Conservation (phyloP, 2,113 vertebrate genomes). For the Percina caprodes region DNA sequence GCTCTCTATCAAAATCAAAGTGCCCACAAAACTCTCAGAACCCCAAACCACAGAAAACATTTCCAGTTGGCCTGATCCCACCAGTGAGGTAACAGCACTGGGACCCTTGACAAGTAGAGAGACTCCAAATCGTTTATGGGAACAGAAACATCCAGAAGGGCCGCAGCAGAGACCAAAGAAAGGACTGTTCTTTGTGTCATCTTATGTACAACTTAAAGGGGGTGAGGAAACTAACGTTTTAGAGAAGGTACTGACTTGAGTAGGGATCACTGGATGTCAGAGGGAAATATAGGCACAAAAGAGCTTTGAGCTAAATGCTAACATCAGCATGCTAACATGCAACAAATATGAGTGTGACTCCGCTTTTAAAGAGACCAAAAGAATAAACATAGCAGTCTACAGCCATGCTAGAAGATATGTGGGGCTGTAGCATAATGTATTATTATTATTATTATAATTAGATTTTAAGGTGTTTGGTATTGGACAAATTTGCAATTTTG, state of each 20-base stretch:
- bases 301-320: background rate
- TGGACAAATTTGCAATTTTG: too few species aligned
- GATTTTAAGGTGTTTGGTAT: too few species aligned
- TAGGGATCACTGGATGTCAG: background rate
- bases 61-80: slow-evolving; percentile 82
- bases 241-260: background rate
- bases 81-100: slow-evolving; percentile 78
- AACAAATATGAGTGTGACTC: background rate
- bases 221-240: background rate
- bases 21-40: slow-evolving; percentile 74
- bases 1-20: slow-evolving; percentile 78
- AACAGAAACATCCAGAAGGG: slow-evolving; percentile 58
- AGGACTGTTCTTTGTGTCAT: slow-evolving; percentile 55
- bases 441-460: too few species aligned
- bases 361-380: too few species aligned
- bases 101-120: slow-evolving; percentile 71
- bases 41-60: slow-evolving; percentile 76
- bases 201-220: background rate
- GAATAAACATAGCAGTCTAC: background rate
- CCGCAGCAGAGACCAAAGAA: slow-evolving; percentile 59
- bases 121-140: slow-evolving; percentile 65
- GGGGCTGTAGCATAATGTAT: too few species aligned
- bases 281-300: background rate
- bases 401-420: background rate
- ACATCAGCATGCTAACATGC: background rate